Conservation (phyloP, 2,888 invertebrate species). For the Hirtodrosophila cameraria region DNA sequence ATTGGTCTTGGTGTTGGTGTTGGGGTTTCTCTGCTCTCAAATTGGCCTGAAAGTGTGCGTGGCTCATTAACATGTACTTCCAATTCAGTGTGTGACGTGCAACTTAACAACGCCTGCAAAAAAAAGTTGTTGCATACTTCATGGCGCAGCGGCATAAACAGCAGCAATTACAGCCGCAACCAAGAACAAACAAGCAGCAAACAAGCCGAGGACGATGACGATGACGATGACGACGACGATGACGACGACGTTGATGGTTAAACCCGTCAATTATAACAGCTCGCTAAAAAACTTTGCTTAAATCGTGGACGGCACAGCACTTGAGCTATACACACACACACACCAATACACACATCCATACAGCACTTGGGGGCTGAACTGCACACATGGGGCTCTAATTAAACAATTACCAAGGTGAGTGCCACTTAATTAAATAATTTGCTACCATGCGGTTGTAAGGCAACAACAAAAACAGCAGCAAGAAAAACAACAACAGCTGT, state of each 20-base stretch:
- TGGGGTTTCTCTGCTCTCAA: background rate
- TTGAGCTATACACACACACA: slow-evolving; percentile 14
- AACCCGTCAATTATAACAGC: slow-evolving; percentile 71
- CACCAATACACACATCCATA: slow-evolving; percentile 5
- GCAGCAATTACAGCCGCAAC: slow-evolving; percentile 59
- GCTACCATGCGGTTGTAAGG: slow-evolving; percentile 65
- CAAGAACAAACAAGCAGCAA: slow-evolving; percentile 52
- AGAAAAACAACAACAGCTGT: slow-evolving; percentile 30
- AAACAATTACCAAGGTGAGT: slow-evolving; percentile 78
- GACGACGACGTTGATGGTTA: slow-evolving; percentile 36
- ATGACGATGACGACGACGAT: background rate
- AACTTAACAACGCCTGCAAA: slow-evolving; percentile 14
- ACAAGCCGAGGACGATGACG: slow-evolving; percentile 15
- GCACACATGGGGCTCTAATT: slow-evolving; percentile 54
- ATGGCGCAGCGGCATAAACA: slow-evolving; percentile 17
- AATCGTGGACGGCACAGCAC: slow-evolving; percentile 24
- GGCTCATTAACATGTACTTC: slow-evolving; percentile 26
- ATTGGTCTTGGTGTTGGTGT: background rate
- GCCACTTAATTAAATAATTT: slow-evolving; percentile 78
- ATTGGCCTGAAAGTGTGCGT: slow-evolving; percentile 10
- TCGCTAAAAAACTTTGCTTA: slow-evolving; percentile 64
- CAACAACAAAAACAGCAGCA: slow-evolving; percentile 40
- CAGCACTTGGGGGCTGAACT: slow-evolving; percentile 2
- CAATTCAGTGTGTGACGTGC: background rate
- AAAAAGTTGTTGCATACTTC: slow-evolving; percentile 41